Conservation (phyloP, 2,888 invertebrate genomes). For the Busseola fusca region DNA sequence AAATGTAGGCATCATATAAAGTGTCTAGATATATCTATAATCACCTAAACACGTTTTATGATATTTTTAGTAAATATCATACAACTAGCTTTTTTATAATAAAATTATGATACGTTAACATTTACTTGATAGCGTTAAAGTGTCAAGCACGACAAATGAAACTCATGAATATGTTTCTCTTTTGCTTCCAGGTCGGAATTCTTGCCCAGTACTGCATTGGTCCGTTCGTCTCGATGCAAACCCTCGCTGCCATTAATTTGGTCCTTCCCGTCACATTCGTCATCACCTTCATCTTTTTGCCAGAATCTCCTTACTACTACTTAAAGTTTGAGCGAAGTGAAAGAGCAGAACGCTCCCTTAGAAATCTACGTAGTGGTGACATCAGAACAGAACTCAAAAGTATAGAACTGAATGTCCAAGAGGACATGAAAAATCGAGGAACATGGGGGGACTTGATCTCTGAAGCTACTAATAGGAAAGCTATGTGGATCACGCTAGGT, state of each 20-base stretch:
- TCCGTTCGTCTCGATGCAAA: slow-evolving; percentile 88
- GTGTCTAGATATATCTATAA: slow-evolving; percentile 7
- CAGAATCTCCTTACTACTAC: slow-evolving; percentile 91
- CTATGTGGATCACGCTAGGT: slow-evolving; percentile 90
- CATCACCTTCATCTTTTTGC: slow-evolving; percentile 89
- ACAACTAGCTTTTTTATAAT: neutral
- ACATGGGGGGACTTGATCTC: slow-evolving; percentile 87
- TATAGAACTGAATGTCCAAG: slow-evolving; percentile 87
- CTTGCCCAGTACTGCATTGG: slow-evolving; percentile 90
- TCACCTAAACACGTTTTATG: slow-evolving; percentile 10
- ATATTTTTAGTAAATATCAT: neutral
- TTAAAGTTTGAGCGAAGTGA: slow-evolving; percentile 86
- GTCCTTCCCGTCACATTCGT: slow-evolving; percentile 89
- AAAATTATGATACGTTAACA: neutral
- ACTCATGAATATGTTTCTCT: slow-evolving; percentile 36
- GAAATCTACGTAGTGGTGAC: slow-evolving; percentile 89
- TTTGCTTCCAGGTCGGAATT: slow-evolving; percentile 88
- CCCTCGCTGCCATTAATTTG: slow-evolving; percentile 88
- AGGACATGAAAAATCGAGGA: slow-evolving; percentile 87
- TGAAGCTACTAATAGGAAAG: slow-evolving; percentile 89
- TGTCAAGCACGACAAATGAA: neutral
- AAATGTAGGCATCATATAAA: slow-evolving; percentile 25
- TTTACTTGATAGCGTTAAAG: neutral
- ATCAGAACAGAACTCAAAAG: slow-evolving; percentile 88
- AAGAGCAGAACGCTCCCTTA: slow-evolving; percentile 89